phyloP scores from a whole-genome alignment of 2,797 vertebrate species.

The Lepilemur ruficaudatus region DNA sequence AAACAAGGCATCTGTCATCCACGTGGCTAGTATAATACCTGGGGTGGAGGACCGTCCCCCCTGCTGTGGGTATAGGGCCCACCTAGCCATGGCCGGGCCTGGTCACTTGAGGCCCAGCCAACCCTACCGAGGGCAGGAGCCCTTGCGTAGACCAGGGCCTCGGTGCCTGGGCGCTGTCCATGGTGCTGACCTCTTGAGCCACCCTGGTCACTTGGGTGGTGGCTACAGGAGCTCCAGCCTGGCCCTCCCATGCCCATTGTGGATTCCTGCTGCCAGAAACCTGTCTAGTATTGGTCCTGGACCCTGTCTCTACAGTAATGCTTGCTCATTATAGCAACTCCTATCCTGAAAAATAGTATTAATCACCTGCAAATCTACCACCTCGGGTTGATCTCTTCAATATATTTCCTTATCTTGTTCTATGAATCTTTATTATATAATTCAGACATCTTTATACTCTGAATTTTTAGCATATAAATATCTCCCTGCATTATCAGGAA shows the following conservation, averaged over 20 bases:
- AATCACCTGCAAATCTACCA: rapidly evolving
- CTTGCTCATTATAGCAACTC: rapidly evolving
- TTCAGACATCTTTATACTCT: not conserved
- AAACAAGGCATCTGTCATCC: rapidly evolving
- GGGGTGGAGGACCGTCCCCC: not conserved
- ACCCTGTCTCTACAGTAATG: rapidly evolving
- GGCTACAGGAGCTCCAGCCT: not conserved
- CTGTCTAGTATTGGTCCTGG: rapidly evolving
- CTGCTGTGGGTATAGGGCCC: not conserved
- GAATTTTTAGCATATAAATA: not conserved
- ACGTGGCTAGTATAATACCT: rapidly evolving
- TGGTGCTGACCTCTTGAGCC: not conserved
- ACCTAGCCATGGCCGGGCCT: not conserved
- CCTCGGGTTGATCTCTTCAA: not conserved
- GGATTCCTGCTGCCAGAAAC: not conserved
- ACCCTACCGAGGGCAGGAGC: rapidly evolving
- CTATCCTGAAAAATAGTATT: rapidly evolving
- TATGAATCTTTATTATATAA: not conserved
- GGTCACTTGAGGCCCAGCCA: rapidly evolving
- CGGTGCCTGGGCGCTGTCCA: not conserved
- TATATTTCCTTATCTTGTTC: not conserved
- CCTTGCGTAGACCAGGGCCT: rapidly evolving
- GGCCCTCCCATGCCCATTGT: rapidly evolving
- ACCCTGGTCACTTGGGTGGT: rapidly evolving
- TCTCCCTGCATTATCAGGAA: not conserved